Evolutionary conservation across 2,113 vertebrate genomes (phyloP), one percentile per base, ranked within the genome.

Genomic region (Monopterus albus): DNA sequence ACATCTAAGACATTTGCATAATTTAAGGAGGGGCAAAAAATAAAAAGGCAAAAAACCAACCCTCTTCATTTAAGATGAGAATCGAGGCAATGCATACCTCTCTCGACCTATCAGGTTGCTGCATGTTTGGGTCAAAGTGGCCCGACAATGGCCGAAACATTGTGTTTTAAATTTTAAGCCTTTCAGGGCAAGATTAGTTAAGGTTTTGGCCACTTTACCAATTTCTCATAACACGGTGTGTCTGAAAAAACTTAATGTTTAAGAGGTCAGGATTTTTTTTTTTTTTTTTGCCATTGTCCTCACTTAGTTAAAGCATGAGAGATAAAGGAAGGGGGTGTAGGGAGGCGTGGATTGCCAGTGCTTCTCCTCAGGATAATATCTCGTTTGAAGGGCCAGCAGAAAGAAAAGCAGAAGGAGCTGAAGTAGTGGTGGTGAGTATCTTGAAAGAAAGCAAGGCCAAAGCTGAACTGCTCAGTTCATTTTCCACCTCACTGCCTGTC

Each of bases 391-490:
- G 90, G 88, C 83, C 85, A 88, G 85, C 85, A 87, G 84, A 92
- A 90, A 91, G 91, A 91, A 91, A 90, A 92, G 94, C 95, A 94
- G 94, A 94, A 94, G 91, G 94, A 90, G 93, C 87, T 94, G 94
- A 95, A 96, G 95, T 94, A 95, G 94, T 91, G 94, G 92, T 93
- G 93, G 91, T 91, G 69, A 67, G 94, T 79, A 95, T 98, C 95
- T 92, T 92, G 89, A 97, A 96, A 98, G 96, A 94, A 92, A 96
- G 95, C 95, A 96, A 97, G 97, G 95, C 96, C 96, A 96, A 98
- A 96, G 96, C 95, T 95, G 94, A 95, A 95, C 96, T 97, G 96
- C 96, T 97, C 96, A 97, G 96, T 97, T 98, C 95, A 98, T 98
- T 98, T 98, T 98, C 97, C 97, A 96, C 94, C 95, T 97, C 96